phyloP scores from a whole-genome alignment of 1,140 invertebrate genomes.

The Copidosoma floridanum region DNA sequence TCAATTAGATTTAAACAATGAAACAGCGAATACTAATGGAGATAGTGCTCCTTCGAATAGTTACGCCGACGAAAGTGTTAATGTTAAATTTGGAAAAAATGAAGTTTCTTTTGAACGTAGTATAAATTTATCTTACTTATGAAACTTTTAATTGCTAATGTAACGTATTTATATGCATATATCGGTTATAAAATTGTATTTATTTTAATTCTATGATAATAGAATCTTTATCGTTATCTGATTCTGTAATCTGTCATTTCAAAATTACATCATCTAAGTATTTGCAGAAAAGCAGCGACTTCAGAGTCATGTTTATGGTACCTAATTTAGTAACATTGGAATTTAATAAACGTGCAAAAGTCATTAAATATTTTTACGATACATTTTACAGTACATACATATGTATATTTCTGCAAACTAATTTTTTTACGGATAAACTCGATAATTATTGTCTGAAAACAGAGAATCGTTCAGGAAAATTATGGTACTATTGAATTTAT shows the following conservation, averaged over 20 bases:
- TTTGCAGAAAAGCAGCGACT: not conserved
- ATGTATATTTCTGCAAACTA: too few species aligned
- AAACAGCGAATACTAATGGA: not conserved
- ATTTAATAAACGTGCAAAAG: too few species aligned
- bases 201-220: not conserved
- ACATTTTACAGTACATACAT: too few species aligned
- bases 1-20: constrained; percentile 31
- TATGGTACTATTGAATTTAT: too few species aligned
- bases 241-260: not conserved
- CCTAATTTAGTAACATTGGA: too few species aligned
- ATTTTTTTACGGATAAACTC: too few species aligned
- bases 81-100: constrained; percentile 42
- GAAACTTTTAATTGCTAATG: not conserved
- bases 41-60: constrained; percentile 2
- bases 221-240: not conserved
- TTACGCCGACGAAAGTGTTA: constrained; percentile 31
- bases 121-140: constrained; percentile 49
- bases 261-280: not conserved
- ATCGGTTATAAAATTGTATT: too few species aligned
- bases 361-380: too few species aligned
- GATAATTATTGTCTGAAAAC: too few species aligned
- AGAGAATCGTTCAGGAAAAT: too few species aligned
- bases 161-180: not conserved
- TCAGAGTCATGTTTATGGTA: not conserved
- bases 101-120: constrained; percentile 49